These are phyloP conservation scores for Monopis laevigella DNA, from an alignment of 2,888 invertebrate species.

Conservation along the genomic window DNA sequence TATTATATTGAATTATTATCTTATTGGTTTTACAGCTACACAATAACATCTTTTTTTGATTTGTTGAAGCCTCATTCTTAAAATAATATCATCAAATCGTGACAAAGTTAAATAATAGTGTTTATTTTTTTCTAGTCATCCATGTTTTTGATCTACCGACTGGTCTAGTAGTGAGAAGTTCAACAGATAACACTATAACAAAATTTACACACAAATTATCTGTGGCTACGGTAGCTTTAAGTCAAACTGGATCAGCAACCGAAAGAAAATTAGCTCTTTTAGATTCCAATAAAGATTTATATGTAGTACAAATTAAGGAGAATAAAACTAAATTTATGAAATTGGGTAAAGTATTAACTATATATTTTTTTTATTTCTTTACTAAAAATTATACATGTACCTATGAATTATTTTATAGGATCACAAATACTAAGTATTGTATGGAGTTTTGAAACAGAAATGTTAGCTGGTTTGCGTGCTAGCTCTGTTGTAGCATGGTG, in stretches of 20 bases:
- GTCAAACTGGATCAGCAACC: conserved; percentile 81
- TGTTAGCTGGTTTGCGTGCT: conserved; percentile 51
- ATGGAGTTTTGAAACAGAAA: conserved; percentile 56
- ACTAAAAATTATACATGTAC: neutral
- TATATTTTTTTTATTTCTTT: conserved; percentile 1
- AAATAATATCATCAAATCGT: too few relatives aligned
- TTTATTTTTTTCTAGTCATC: conserved; percentile 65
- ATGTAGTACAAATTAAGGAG: conserved; percentile 78
- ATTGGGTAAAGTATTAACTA: conserved; percentile 71
- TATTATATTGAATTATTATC: too few relatives aligned
- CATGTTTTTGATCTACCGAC: conserved; percentile 86
- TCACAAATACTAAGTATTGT: conserved; percentile 53
- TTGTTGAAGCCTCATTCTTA: too few relatives aligned
- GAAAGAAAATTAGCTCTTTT: conserved; percentile 88
- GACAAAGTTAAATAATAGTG: too few relatives aligned
- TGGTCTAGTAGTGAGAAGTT: conserved; percentile 71
- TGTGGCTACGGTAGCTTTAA: conserved; percentile 83
- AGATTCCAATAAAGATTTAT: conserved; percentile 90
- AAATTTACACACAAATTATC: conserved; percentile 80
- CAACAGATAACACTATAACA: conserved; percentile 75
- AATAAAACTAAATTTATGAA: conserved; percentile 73
- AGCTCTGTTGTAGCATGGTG: conserved; percentile 57
- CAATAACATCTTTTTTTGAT: too few relatives aligned
- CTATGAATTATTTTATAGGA: conserved; percentile 26
- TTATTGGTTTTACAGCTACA: too few relatives aligned